Conservation (phyloP, 2,113 vertebrate species). For the Gambusia holbrooki region DNA sequence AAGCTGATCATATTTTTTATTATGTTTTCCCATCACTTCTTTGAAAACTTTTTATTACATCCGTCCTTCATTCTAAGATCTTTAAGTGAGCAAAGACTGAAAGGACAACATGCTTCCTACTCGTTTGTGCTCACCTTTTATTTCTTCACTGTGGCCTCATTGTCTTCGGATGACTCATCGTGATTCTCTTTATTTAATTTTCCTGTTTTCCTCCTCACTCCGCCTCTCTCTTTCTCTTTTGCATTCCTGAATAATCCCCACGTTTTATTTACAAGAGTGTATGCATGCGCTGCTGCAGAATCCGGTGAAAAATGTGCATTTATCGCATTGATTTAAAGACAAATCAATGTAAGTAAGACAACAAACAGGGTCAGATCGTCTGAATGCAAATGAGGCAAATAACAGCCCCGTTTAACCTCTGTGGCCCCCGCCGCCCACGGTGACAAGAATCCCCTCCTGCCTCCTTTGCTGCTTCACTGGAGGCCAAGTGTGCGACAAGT, state of each 20-base stretch:
- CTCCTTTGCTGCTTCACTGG: conserved; percentile 59
- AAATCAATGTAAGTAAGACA: conserved; percentile 35
- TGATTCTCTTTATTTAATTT: conserved; percentile 38
- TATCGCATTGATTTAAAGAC: background rate
- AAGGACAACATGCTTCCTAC: conserved; percentile 4
- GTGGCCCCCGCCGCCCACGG: conserved; percentile 33
- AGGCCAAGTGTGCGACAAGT: conserved; percentile 55
- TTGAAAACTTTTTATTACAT: background rate
- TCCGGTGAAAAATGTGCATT: background rate
- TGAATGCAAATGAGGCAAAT: conserved; percentile 39
- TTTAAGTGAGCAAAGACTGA: conserved; percentile 1
- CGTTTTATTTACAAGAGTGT: conserved; percentile 15
- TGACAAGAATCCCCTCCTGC: conserved; percentile 55
- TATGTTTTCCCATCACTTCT: background rate
- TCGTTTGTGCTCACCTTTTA: conserved; percentile 12
- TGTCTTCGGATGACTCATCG: conserved; percentile 42
- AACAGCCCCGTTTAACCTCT: conserved; percentile 44
- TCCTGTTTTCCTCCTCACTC: conserved; percentile 25
- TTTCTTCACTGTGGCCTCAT: conserved; percentile 33
- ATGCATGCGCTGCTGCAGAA: background rate
- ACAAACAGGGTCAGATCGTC: conserved; percentile 15
- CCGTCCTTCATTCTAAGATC: background rate
- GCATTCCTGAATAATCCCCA: conserved; percentile 41
- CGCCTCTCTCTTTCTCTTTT: conserved; percentile 12
- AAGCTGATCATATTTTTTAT: background rate